phyloP scores from a whole-genome alignment of 2,888 invertebrate genomes.

The Microctonus hyperodae region DNA sequence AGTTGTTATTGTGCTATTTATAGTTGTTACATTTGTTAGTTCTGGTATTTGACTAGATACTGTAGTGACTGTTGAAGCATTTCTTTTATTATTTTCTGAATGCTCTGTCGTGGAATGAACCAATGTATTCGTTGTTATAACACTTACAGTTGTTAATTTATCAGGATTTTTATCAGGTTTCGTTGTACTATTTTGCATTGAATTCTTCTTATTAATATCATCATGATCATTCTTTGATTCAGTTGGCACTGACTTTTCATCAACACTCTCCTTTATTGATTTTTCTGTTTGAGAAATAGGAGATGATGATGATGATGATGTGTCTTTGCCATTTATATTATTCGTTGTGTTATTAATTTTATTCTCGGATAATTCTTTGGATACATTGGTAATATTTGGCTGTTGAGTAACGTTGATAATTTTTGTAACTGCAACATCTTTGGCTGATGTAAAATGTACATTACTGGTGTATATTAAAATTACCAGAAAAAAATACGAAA shows the following conservation, averaged over 20 bases:
- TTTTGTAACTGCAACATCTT: background rate
- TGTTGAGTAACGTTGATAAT: background rate
- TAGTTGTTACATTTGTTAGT: background rate
- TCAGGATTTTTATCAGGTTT: background rate
- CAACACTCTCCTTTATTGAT: background rate
- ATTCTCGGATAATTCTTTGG: background rate
- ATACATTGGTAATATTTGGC: background rate
- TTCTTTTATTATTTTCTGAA: background rate
- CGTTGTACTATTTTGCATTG: background rate
- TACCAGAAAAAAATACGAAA: background rate
- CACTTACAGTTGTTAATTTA: background rate
- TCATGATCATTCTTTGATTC: background rate
- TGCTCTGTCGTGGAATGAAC: background rate
- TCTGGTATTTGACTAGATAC: background rate
- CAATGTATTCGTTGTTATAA: background rate
- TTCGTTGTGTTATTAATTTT: background rate
- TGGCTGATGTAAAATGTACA: background rate
- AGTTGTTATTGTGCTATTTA: slow-evolving; percentile 49
- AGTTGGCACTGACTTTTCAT: background rate
- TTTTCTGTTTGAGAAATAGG: background rate
- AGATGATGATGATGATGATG: background rate
- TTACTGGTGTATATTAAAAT: background rate
- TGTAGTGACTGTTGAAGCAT: background rate
- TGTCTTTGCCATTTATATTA: background rate
- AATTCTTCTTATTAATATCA: background rate